Conservation (phyloP, 2,888 invertebrate genomes). For the Brassicogethes aeneus region DNA sequence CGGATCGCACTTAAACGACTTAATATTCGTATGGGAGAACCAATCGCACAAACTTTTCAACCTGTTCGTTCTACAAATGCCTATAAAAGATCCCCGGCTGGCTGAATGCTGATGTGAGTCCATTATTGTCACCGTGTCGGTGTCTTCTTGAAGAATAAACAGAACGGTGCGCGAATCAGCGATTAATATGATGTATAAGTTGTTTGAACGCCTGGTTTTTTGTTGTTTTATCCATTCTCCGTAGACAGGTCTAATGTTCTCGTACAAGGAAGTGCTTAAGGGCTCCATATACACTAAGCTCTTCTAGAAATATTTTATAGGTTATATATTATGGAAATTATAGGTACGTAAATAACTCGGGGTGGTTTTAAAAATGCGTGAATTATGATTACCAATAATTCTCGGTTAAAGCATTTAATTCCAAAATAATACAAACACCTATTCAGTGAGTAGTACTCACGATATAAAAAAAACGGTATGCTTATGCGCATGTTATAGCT, state of each 20-base stretch:
- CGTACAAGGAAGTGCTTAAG: constrained; percentile 36
- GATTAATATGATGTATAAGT: constrained; percentile 45
- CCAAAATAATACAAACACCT: too few species aligned
- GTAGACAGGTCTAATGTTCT: constrained; percentile 39
- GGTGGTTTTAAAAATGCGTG: too few species aligned
- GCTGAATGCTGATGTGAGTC: constrained; percentile 43
- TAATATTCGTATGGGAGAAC: constrained; percentile 37
- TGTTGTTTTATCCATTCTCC: constrained; percentile 39
- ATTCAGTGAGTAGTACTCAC: too few species aligned
- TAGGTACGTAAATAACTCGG: too few species aligned
- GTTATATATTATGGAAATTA: too few species aligned
- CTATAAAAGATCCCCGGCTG: constrained; percentile 43
- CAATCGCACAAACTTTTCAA: constrained; percentile 42
- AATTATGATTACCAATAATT: too few species aligned
- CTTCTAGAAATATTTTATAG: too few species aligned
- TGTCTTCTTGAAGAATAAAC: constrained; percentile 42
- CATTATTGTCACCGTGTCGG: constrained; percentile 40
- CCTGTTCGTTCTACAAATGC: constrained; percentile 36
- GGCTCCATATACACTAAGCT: constrained; percentile 41
- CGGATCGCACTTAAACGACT: constrained; percentile 38
- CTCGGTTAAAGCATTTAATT: too few species aligned
- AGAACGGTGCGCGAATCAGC: constrained; percentile 45
- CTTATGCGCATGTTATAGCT: too few species aligned
- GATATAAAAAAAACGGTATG: too few species aligned
- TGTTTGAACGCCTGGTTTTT: constrained; percentile 18